Conservation (phyloP, 1,140 invertebrate genomes). For the Caerostris extrusa region DNA sequence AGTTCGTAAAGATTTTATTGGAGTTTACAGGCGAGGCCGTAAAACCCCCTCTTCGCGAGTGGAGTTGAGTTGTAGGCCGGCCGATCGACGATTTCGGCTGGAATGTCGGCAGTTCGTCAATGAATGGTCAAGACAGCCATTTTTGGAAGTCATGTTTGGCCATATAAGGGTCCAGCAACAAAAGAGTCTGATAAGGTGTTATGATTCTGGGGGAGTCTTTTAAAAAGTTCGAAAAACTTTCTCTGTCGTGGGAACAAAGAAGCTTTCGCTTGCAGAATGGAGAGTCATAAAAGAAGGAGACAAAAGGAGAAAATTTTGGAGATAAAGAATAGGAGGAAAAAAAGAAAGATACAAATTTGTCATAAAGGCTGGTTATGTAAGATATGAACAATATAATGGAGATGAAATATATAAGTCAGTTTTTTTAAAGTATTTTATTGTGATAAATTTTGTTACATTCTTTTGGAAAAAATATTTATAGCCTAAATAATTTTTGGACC, state of each 20-base stretch:
- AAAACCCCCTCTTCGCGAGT: constrained; percentile 21
- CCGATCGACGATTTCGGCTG: constrained; percentile 8
- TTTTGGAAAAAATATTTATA: too few relatives aligned
- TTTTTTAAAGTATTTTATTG: too few relatives aligned
- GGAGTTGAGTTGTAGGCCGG: constrained; percentile 50
- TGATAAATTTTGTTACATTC: too few relatives aligned
- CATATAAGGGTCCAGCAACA: background rate
- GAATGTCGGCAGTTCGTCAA: background rate
- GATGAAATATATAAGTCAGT: too few relatives aligned
- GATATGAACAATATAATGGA: too few relatives aligned
- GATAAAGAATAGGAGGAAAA: background rate
- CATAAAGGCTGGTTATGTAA: background rate
- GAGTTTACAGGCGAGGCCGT: constrained; percentile 56
- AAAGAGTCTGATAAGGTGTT: background rate
- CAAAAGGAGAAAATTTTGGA: too few relatives aligned
- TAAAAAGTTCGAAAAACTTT: background rate
- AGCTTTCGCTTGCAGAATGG: too few relatives aligned
- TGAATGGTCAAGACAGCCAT: background rate
- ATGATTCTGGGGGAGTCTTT: background rate
- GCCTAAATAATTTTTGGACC: too few relatives aligned
- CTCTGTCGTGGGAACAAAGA: background rate
- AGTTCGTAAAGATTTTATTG: constrained; percentile 72
- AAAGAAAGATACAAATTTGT: background rate
- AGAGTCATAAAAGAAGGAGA: background rate
- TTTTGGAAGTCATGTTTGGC: constrained; percentile 16